A percentile compares a stretch with the other conserved stretches of the same genome.
These are phyloP conservation scores for Perognathus longimembris DNA, from an alignment of 2,113 vertebrate genomes.

Conservation along the genomic window DNA sequence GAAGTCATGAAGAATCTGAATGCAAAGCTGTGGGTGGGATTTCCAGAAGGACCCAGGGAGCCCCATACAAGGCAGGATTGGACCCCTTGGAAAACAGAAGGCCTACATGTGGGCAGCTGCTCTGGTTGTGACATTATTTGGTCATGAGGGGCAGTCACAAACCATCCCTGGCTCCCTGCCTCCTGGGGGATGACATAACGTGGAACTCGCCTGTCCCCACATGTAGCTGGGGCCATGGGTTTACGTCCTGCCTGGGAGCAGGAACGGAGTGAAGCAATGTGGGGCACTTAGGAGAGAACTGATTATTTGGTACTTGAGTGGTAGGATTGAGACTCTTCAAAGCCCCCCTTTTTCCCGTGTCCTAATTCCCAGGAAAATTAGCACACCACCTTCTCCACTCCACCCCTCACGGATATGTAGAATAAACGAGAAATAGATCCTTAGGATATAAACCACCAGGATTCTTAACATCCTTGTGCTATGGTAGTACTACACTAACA, in stretches of 20 bases:
- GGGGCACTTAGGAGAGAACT: background rate
- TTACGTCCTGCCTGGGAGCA: background rate
- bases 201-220: too few relatives aligned
- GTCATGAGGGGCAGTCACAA: background rate
- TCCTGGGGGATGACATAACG: too few relatives aligned
- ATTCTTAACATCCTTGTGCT: background rate
- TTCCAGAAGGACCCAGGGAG: background rate
- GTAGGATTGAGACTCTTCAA: background rate
- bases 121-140: background rate
- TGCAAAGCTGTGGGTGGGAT: background rate
- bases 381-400: rapidly evolving
- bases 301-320: background rate
- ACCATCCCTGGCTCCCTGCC: background rate
- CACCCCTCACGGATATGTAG: background rate
- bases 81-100: background rate
- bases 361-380: background rate
- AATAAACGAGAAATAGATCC: background rate
- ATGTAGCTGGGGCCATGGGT: background rate
- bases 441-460: background rate
- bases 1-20: too few relatives aligned
- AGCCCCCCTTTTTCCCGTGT: background rate
- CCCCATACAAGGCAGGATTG: too few relatives aligned
- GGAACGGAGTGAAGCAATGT: background rate
- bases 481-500: too few relatives aligned
- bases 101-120: rapidly evolving